Conservation (phyloP, 2,113 vertebrate species). For the Percopsis transmontana region DNA sequence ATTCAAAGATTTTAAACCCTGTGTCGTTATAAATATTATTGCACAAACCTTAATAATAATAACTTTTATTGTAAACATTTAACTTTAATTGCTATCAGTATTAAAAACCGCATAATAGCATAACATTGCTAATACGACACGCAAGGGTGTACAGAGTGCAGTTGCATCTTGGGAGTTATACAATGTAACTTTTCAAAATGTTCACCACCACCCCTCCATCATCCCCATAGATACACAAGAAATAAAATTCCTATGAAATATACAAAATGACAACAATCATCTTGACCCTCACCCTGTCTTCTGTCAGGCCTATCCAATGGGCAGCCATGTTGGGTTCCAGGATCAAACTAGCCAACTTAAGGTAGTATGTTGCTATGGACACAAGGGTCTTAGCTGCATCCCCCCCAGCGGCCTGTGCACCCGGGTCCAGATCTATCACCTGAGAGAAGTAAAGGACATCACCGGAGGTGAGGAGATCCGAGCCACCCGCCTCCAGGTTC, state of each 20-base stretch:
- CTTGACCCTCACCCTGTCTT: slow-evolving; percentile 56
- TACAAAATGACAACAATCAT: background rate
- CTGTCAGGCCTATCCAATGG: slow-evolving; percentile 59
- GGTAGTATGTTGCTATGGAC: slow-evolving; percentile 64
- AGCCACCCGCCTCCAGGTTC: slow-evolving; percentile 31
- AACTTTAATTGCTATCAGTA: too few species aligned
- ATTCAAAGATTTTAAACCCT: too few species aligned
- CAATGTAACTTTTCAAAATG: too few species aligned
- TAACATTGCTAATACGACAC: background rate
- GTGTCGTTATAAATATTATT: too few species aligned
- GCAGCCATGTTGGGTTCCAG: slow-evolving; percentile 58
- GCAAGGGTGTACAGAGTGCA: background rate
- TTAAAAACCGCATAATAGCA: too few species aligned
- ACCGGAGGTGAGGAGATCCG: slow-evolving; percentile 32
- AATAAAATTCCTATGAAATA: background rate
- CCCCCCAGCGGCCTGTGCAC: background rate
- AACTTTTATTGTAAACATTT: too few species aligned
- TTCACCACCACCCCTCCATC: too few species aligned
- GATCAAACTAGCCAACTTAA: slow-evolving; percentile 61
- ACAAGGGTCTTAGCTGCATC: slow-evolving; percentile 51
- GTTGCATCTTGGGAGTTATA: too few species aligned
- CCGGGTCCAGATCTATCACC: slow-evolving; percentile 36
- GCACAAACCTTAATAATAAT: too few species aligned
- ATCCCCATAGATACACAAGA: background rate
- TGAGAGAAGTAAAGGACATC: slow-evolving; percentile 56